A percentile compares a stretch with the other conserved stretches of the same genome.
Evolutionary conservation across 2,797 vertebrate species (phyloP).

Genomic region (Rhinella marina): DNA sequence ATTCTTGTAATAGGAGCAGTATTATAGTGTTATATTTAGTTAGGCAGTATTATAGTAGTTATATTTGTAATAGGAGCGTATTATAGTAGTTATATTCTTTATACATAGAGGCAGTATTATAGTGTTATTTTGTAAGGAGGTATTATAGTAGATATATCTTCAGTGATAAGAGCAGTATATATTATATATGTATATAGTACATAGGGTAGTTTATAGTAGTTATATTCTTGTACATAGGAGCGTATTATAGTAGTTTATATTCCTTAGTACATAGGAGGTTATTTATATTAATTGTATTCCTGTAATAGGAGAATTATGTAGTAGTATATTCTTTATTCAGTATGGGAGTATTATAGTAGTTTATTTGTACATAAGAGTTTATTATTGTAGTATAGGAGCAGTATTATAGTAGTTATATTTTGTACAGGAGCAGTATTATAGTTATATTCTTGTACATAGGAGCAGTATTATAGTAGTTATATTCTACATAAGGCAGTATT

Average conservation of each 20-base stretch:
- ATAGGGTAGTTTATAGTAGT: constrained; percentile 1
- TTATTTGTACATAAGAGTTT: too few relatives aligned
- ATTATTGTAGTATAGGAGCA: background rate
- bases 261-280: background rate
- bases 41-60: background rate
- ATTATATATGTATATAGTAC: background rate
- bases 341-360: background rate
- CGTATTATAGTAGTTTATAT: constrained; percentile 18
- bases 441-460: background rate
- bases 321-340: constrained; percentile 7
- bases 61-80: too few relatives aligned
- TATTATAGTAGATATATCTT: constrained; percentile 8
- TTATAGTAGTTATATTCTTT: too few relatives aligned
- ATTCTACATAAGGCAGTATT: background rate
- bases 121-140: background rate
- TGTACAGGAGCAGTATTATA: background rate
- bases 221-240: constrained; percentile 1
- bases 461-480: constrained; percentile 7
- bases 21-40: too few relatives aligned
- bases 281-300: background rate
- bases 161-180: background rate
- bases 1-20: background rate
- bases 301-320: background rate
- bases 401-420: background rate
- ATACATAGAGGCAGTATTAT: background rate